Evolutionary conservation across 2,113 vertebrate species (phyloP).

Genomic region (Callorhinus ursinus): DNA sequence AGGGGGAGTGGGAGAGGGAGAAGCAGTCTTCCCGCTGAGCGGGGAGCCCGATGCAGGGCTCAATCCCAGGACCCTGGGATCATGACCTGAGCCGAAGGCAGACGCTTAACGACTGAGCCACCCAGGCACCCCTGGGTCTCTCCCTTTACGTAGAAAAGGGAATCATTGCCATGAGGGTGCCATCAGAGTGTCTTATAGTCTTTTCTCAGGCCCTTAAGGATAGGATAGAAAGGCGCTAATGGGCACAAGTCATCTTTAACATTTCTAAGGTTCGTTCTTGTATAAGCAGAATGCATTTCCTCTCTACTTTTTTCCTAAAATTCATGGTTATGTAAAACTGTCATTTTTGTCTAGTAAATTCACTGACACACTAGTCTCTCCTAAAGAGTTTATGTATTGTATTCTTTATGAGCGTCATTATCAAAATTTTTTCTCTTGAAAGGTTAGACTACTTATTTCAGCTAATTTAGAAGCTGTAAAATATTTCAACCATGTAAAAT

Average conservation of each 20-base stretch:
- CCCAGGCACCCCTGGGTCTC: no score
- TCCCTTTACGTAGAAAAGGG: not conserved
- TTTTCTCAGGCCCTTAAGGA: not conserved
- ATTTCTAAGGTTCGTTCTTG: not conserved
- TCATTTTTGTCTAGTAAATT: not conserved
- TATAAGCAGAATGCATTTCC: not conserved
- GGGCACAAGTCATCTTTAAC: not conserved
- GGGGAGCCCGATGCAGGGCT: no score
- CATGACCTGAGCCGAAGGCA: no score
- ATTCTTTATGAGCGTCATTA: constrained; percentile 30
- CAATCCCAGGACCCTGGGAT: no score
- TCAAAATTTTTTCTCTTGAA: not conserved
- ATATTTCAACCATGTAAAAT: constrained; percentile 40
- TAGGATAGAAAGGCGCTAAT: not conserved
- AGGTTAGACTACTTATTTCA: not conserved
- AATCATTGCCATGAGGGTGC: not conserved
- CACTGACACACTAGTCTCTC: not conserved
- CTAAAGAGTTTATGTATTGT: not conserved
- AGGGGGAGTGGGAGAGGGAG: no score
- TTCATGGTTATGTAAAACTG: not conserved
- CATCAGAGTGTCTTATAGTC: not conserved
- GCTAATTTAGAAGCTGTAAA: constrained; percentile 18
- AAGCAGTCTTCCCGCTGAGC: no score
- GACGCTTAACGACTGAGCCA: no score
- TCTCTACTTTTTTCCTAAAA: not conserved